Percentiles rank a stretch among this genome's conserved stretches.
Evolutionary conservation across 2,888 invertebrate genomes (phyloP).

Genomic region (Zygogramma bicolorata): DNA sequence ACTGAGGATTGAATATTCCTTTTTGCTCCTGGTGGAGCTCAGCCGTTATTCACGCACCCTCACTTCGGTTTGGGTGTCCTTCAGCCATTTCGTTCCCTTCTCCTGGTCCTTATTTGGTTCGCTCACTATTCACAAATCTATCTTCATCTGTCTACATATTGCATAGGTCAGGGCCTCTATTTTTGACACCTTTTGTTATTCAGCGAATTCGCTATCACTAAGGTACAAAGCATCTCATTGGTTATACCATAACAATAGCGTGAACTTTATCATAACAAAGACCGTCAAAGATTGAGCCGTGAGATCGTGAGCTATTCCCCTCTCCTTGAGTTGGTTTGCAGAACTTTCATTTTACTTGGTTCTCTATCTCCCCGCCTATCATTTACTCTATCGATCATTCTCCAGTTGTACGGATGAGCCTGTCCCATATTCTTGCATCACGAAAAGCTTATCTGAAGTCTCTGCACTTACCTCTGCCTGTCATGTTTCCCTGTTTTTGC

Average conservation of each 20-base stretch:
- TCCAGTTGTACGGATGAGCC: neutral
- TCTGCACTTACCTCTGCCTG: no score
- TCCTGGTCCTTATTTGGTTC: neutral
- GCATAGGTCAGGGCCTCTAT: neutral
- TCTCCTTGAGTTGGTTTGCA: neutral
- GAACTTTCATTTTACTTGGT: neutral
- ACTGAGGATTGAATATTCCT: neutral
- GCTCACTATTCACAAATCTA: neutral
- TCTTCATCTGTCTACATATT: neutral
- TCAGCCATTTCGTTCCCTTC: neutral
- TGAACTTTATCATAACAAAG: no score
- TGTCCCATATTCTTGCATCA: neutral
- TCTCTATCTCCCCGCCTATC: neutral
- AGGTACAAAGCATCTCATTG: no score
- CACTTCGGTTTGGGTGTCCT: neutral
- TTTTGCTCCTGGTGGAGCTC: neutral
- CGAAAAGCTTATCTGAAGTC: neutral
- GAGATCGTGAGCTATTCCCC: neutral
- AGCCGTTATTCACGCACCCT: neutral
- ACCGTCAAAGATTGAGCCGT: no score
- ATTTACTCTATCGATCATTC: neutral
- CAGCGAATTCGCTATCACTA: no score
- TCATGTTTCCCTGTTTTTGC: neutral
- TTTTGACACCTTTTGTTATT: no score
- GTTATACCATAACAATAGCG: no score